phyloP scores from a whole-genome alignment of 2,797 vertebrate species.

The Mormyrus hasselquistii region DNA sequence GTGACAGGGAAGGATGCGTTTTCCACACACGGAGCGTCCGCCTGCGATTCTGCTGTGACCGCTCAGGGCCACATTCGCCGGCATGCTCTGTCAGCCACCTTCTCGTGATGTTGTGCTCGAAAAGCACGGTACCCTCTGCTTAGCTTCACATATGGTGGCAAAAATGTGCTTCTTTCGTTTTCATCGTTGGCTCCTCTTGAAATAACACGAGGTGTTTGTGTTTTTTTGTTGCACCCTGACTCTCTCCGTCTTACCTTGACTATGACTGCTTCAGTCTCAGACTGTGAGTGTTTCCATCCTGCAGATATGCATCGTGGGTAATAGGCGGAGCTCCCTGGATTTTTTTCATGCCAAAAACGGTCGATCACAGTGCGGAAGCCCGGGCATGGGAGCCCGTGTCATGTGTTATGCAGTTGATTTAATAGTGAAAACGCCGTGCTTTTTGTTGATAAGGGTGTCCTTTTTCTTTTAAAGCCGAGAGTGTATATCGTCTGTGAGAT shows the following conservation, averaged over 20 bases:
- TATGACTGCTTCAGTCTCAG: slow-evolving; percentile 27
- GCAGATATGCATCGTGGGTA: slow-evolving; percentile 36
- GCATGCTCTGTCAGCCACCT: not conserved
- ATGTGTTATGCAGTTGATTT: slow-evolving; percentile 37
- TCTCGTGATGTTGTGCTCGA: not conserved
- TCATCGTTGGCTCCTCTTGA: not conserved
- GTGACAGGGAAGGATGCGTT: not conserved
- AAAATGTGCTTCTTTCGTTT: not conserved
- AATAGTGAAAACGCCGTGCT: slow-evolving; percentile 35
- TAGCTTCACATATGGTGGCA: not conserved
- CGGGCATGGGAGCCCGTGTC: slow-evolving; percentile 31
- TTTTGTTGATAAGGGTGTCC: slow-evolving; percentile 25
- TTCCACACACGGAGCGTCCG: slow-evolving; percentile 44
- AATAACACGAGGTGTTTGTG: not conserved
- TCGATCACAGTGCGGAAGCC: slow-evolving; percentile 29
- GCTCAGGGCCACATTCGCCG: slow-evolving; percentile 47
- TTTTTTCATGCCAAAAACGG: slow-evolving; percentile 24
- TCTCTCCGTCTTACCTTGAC: not conserved
- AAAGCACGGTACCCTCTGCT: not conserved
- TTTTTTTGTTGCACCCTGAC: not conserved
- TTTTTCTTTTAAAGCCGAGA: slow-evolving; percentile 9
- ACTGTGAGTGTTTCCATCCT: slow-evolving; percentile 35
- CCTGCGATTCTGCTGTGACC: slow-evolving; percentile 47
- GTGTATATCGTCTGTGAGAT: not conserved
- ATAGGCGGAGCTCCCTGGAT: not conserved